phyloP scores from a whole-genome alignment of 1,140 invertebrate genomes.

The Apis mellifera region DNA sequence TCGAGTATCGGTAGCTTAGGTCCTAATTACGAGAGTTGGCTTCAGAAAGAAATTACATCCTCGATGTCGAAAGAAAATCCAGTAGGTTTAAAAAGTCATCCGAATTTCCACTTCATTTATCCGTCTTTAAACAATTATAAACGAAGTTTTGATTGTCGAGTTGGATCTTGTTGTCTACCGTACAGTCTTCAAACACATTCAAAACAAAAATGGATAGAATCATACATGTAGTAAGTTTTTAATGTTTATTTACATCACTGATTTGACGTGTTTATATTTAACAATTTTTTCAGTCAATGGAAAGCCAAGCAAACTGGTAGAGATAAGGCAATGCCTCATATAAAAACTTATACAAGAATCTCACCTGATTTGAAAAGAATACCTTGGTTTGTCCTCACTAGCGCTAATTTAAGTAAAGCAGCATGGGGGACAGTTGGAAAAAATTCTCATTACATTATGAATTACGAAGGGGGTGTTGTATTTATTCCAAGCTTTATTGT shows the following conservation, averaged over 20 bases:
- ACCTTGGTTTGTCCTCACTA: slow-evolving; percentile 93
- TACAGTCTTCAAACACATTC: slow-evolving; percentile 89
- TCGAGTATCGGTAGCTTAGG: slow-evolving; percentile 95
- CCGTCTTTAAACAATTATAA: slow-evolving; percentile 91
- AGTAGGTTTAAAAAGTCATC: slow-evolving; percentile 72
- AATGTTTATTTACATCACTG: neutral
- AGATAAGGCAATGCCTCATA: slow-evolving; percentile 94
- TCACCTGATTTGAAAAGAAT: slow-evolving; percentile 85
- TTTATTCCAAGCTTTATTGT: slow-evolving; percentile 93
- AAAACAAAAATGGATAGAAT: slow-evolving; percentile 93
- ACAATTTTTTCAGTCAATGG: slow-evolving; percentile 88
- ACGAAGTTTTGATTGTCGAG: slow-evolving; percentile 90
- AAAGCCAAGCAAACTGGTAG: slow-evolving; percentile 86
- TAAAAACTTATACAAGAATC: slow-evolving; percentile 93
- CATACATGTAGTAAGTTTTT: slow-evolving; percentile 88
- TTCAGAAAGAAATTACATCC: slow-evolving; percentile 85
- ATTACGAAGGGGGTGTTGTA: slow-evolving; percentile 95
- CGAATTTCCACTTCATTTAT: slow-evolving; percentile 84
- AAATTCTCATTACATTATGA: slow-evolving; percentile 88
- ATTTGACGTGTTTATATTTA: neutral
- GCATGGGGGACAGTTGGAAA: slow-evolving; percentile 92
- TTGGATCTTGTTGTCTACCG: slow-evolving; percentile 94
- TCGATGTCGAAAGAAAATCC: slow-evolving; percentile 83
- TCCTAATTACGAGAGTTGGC: slow-evolving; percentile 86
- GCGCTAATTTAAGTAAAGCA: slow-evolving; percentile 96